These are phyloP conservation scores for Pseudopodoces humilis DNA, from an alignment of 2,113 vertebrate species.

Conservation along the genomic window DNA sequence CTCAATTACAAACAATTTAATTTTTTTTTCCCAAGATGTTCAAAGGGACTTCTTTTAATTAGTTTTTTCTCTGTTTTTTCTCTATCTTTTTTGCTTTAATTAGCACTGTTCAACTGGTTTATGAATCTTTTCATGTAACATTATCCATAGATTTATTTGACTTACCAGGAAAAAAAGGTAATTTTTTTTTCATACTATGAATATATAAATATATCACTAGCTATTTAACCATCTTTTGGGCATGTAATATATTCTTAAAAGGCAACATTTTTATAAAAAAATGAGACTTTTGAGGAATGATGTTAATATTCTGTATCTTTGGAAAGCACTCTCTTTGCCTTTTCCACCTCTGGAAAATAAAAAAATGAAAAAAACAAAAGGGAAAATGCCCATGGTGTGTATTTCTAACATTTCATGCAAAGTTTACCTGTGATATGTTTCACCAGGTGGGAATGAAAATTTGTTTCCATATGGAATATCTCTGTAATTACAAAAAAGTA, in stretches of 20 bases:
- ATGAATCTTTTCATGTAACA: fast-evolving
- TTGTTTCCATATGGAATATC: not conserved
- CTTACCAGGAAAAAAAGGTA: not conserved
- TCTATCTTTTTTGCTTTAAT: not conserved
- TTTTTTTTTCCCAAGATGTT: not conserved
- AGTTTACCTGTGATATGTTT: not conserved
- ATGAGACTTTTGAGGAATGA: not conserved
- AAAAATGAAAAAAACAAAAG: not conserved
- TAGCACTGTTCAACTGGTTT: not conserved
- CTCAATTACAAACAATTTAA: not conserved
- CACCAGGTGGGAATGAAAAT: not conserved
- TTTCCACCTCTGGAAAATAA: not conserved
- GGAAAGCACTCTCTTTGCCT: not conserved
- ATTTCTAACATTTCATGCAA: not conserved
- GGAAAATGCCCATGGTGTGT: not conserved
- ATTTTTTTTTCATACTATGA: not conserved
- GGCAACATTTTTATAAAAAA: not conserved
- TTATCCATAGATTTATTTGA: not conserved
- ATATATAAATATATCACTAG: not conserved
- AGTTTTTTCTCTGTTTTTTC: not conserved
- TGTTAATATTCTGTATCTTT: not conserved
- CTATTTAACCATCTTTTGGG: not conserved
- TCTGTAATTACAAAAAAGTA: not conserved
- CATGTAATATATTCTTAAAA: not conserved
- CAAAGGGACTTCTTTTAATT: fast-evolving